phyloP scores from a whole-genome alignment of 2,113 vertebrate genomes.

The Smithornis capensis region DNA sequence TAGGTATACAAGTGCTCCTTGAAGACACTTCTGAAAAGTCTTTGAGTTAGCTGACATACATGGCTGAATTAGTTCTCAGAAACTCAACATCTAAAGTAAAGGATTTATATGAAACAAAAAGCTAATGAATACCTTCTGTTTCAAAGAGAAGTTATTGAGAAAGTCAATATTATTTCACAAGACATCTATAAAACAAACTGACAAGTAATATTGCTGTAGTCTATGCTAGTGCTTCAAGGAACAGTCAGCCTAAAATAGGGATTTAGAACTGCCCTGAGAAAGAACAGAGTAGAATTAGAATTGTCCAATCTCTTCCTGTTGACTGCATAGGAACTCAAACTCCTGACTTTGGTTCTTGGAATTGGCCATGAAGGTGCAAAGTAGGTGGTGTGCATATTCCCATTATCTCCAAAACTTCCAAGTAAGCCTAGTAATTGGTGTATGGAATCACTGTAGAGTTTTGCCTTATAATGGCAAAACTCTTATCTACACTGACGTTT shows the following conservation, averaged over 20 bases:
- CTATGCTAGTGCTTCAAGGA: neutral
- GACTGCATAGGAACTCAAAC: neutral
- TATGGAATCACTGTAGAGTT: neutral
- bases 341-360: neutral
- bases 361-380: neutral
- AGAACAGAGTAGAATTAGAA: neutral
- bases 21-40: neutral
- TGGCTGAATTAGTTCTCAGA: neutral
- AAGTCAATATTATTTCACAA: constrained; percentile 57
- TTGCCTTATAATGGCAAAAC: neutral
- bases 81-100: neutral
- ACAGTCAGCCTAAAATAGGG: neutral
- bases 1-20: neutral
- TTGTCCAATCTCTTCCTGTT: neutral
- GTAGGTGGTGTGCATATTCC: neutral
- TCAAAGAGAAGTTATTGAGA: constrained; percentile 26
- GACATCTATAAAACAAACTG: constrained; percentile 55
- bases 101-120: constrained; percentile 9
- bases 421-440: neutral
- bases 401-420: neutral
- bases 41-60: neutral
- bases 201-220: constrained; percentile 10
- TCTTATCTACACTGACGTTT: neutral
- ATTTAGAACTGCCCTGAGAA: neutral
- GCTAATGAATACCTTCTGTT: constrained; percentile 51